Conservation (phyloP, 2,888 invertebrate species). For the Mactromeris polynyma region DNA sequence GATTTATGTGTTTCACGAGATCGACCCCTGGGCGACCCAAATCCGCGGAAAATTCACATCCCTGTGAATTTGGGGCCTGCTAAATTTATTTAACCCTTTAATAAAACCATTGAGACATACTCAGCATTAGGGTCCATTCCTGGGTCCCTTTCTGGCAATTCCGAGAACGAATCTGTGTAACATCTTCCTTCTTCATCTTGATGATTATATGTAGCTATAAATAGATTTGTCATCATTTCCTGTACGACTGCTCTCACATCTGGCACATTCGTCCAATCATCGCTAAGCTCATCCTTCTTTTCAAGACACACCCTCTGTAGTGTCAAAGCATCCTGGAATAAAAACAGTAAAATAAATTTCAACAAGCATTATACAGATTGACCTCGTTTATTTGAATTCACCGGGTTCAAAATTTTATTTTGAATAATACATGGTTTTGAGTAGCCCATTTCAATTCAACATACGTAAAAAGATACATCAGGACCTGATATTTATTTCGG, state of each 20-base stretch:
- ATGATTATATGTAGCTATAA: constrained; percentile 97
- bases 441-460: no score
- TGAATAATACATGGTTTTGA: no score
- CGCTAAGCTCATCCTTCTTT: constrained; percentile 94
- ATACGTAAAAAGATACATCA: no score
- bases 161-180: constrained; percentile 98
- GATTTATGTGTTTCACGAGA: no score
- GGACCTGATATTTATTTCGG: no score
- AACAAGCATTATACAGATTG: no score
- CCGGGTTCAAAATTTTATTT: no score
- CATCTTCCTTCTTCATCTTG: constrained; percentile 98
- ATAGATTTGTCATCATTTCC: constrained; percentile 95
- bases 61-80: no score
- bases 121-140: constrained; percentile 71
- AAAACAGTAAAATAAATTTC: neutral
- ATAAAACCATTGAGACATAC: constrained; percentile 21
- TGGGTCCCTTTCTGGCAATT: constrained; percentile 90
- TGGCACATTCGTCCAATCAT: constrained; percentile 92
- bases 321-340: constrained; percentile 93
- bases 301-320: constrained; percentile 96
- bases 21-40: no score
- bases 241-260: constrained; percentile 94
- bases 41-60: no score
- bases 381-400: no score
- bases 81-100: no score